These are phyloP conservation scores for Acanthosepion pharaonis DNA, from an alignment of 2,888 invertebrate species.

Conservation along the genomic window DNA sequence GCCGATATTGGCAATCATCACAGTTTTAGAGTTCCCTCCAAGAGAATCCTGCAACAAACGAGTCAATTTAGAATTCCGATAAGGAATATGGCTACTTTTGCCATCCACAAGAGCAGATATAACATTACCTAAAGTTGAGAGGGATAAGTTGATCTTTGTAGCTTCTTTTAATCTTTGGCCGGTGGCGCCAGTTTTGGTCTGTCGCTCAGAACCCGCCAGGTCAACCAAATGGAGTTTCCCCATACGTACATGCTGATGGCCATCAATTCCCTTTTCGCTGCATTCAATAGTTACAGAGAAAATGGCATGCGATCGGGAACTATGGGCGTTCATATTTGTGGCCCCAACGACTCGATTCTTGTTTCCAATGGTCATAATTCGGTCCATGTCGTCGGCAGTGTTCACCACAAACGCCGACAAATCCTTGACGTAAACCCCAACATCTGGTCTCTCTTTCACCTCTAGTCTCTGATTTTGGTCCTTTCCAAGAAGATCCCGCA, in stretches of 20 bases:
- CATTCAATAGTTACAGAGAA: constrained; percentile 98
- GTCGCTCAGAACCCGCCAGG: constrained; percentile 97
- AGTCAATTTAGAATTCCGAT: constrained; percentile 97
- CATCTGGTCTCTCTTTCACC: constrained; percentile 95
- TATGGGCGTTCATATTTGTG: constrained; percentile 97
- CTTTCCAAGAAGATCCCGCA: constrained; percentile 92
- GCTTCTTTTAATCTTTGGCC: constrained; percentile 95
- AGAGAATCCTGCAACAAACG: constrained; percentile 90
- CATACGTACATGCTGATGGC: constrained; percentile 90
- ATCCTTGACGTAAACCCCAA: constrained; percentile 98
- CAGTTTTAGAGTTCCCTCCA: constrained; percentile 86
- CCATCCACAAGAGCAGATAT: constrained; percentile 98
- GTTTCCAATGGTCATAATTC: constrained; percentile 96
- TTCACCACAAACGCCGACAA: constrained; percentile 97
- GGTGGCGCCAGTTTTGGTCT: constrained; percentile 95
- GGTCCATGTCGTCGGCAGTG: constrained; percentile 94
- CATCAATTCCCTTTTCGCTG: constrained; percentile 86
- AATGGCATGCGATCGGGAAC: constrained; percentile 97
- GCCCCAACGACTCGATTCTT: constrained; percentile 91
- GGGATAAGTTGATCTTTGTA: constrained; percentile 96
- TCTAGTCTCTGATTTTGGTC: constrained; percentile 89
- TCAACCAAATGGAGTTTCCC: constrained; percentile 98
- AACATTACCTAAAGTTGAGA: constrained; percentile 97
- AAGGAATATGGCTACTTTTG: constrained; percentile 96
- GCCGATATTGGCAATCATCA: constrained; percentile 92